A percentile compares a stretch with the other conserved stretches of the same genome.
These are phyloP conservation scores for Wiebesia pumilae DNA, from an alignment of 1,140 invertebrate genomes.

Conservation along the genomic window DNA sequence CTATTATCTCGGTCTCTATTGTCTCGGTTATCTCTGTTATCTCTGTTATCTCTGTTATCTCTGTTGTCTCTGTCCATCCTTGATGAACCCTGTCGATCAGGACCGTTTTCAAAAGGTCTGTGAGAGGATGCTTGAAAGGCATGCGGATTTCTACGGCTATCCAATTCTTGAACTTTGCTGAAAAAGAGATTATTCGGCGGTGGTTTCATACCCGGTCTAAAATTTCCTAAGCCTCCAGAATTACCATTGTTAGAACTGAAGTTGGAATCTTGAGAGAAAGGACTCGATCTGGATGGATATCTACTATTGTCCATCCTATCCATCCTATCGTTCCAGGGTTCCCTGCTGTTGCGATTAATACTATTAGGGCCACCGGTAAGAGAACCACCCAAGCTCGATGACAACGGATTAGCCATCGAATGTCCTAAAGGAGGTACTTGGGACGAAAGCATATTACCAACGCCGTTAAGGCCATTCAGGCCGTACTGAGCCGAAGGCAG, in stretches of 20 bases:
- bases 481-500: slow-evolving; percentile 63
- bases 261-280: slow-evolving; percentile 59
- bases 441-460: slow-evolving; percentile 60
- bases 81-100: slow-evolving; percentile 53
- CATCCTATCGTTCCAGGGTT: slow-evolving; percentile 62
- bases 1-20: slow-evolving; percentile 50
- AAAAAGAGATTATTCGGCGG: slow-evolving; percentile 44
- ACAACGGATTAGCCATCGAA: slow-evolving; percentile 53
- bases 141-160: slow-evolving; percentile 78
- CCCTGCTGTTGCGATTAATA: slow-evolving; percentile 53
- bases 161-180: slow-evolving; percentile 74
- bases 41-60: slow-evolving; percentile 47
- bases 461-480: slow-evolving; percentile 67
- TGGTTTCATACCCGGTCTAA: slow-evolving; percentile 54
- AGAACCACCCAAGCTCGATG: not conserved
- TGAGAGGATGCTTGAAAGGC: slow-evolving; percentile 74
- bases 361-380: not conserved
- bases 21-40: slow-evolving; percentile 22
- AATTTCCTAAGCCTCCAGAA: slow-evolving; percentile 54
- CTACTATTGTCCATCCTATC: slow-evolving; percentile 59
- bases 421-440: slow-evolving; percentile 58
- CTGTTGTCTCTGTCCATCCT: slow-evolving; percentile 52
- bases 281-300: slow-evolving; percentile 59
- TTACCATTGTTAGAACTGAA: slow-evolving; percentile 51
- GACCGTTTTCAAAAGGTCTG: slow-evolving; percentile 52